Evolutionary conservation across 2,888 invertebrate species (phyloP).

Genomic region (Dryomyza anilis): DNA sequence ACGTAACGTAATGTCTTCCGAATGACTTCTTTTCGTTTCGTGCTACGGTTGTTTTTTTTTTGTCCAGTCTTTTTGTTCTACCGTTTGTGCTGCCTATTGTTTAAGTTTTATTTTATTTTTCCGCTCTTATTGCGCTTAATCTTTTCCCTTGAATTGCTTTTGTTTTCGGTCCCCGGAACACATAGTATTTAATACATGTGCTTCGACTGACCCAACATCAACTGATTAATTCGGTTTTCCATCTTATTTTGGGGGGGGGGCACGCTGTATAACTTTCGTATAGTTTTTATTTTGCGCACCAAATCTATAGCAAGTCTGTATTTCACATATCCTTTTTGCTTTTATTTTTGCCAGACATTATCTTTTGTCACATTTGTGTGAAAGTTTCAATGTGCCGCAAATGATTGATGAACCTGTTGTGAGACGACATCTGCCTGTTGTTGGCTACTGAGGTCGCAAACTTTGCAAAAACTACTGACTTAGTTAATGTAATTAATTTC

Average conservation of each 20-base stretch:
- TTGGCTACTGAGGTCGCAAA: too few relatives aligned
- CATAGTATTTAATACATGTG: background rate
- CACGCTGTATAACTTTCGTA: constrained; percentile 6
- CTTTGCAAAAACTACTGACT: too few relatives aligned
- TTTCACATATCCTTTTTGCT: background rate
- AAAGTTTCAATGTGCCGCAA: constrained; percentile 16
- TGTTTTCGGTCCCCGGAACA: background rate
- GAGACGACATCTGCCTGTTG: too few relatives aligned
- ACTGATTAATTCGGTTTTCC: constrained; percentile 9
- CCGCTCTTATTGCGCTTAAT: constrained; percentile 14
- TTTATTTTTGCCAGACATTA: constrained; percentile 21
- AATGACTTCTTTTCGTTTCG: constrained; percentile 25
- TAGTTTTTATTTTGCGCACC: background rate
- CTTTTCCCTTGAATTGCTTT: constrained; percentile 10
- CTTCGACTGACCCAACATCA: background rate
- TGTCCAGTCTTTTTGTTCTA: background rate
- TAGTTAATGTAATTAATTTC: too few relatives aligned
- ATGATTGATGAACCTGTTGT: constrained; percentile 22
- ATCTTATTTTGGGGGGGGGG: background rate
- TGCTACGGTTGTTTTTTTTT: background rate
- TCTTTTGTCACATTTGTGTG: constrained; percentile 24
- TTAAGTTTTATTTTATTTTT: constrained; percentile 5
- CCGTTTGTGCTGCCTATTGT: background rate
- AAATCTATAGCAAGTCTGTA: constrained; percentile 2
- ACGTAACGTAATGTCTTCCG: constrained; percentile 27